Conservation (phyloP, 2,113 vertebrate species). For the Heliornis fulica region DNA sequence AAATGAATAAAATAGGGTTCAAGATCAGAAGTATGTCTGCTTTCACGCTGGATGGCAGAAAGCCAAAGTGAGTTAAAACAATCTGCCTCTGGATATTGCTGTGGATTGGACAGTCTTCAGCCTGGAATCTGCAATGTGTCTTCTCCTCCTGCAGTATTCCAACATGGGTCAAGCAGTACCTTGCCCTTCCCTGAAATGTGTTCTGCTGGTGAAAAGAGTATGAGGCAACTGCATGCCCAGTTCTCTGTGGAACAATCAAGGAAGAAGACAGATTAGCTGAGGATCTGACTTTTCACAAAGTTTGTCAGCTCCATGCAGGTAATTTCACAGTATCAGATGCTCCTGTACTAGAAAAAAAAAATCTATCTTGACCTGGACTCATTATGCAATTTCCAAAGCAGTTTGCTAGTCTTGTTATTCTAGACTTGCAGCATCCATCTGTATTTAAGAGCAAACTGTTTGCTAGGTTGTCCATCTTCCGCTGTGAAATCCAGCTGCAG, state of each 20-base stretch:
- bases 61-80: neutral
- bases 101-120: neutral
- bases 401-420: neutral
- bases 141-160: neutral
- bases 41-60: neutral
- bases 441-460: neutral
- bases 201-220: neutral
- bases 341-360: neutral
- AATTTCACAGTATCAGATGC: neutral
- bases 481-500: neutral
- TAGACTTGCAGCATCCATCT: neutral
- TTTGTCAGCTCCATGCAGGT: neutral
- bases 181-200: neutral
- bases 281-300: neutral
- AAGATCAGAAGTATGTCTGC: neutral
- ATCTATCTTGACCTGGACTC: neutral
- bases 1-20: neutral
- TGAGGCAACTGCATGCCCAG: neutral
- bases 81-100: neutral
- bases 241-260: neutral
- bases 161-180: neutral
- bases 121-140: neutral
- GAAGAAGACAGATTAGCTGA: neutral
- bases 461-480: neutral
- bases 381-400: neutral